Percentiles rank a stretch among this genome's conserved stretches.
phyloP scores from a whole-genome alignment of 2,113 vertebrate genomes.

The Hippocampus zosterae region DNA sequence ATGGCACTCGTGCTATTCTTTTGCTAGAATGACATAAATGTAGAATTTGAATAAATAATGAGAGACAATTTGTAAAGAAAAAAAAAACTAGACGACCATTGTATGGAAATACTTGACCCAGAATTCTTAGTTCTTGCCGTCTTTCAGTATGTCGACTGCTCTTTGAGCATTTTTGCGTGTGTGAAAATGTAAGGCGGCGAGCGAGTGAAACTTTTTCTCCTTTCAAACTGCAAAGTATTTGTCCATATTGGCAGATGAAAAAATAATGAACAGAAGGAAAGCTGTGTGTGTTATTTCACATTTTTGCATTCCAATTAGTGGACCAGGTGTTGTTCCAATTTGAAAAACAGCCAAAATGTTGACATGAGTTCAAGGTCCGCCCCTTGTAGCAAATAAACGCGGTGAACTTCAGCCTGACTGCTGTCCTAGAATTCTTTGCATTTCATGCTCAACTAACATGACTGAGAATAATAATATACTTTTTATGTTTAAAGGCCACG shows the following conservation, averaged over 20 bases:
- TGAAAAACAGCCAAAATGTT: neutral
- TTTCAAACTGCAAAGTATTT: neutral
- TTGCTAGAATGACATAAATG: neutral
- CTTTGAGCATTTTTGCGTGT: neutral
- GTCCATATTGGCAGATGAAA: slow-evolving; percentile 4
- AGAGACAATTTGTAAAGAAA: neutral
- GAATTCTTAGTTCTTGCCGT: neutral
- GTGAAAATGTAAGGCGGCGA: neutral
- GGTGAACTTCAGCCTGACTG: neutral
- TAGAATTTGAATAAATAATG: slow-evolving; percentile 1
- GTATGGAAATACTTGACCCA: neutral
- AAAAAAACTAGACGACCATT: neutral
- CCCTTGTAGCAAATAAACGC: neutral
- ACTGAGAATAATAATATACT: no score
- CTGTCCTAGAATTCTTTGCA: neutral
- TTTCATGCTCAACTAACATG: no score
- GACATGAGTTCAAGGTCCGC: neutral
- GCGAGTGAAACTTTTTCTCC: neutral
- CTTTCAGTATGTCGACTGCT: neutral
- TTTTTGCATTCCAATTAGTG: neutral
- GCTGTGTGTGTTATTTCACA: neutral
- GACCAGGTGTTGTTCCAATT: neutral
- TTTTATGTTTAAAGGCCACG: no score
- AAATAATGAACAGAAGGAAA: neutral
- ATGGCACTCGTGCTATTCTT: neutral